phyloP scores from a whole-genome alignment of 23 tunicate genomes.

The Ciona savignyi region DNA sequence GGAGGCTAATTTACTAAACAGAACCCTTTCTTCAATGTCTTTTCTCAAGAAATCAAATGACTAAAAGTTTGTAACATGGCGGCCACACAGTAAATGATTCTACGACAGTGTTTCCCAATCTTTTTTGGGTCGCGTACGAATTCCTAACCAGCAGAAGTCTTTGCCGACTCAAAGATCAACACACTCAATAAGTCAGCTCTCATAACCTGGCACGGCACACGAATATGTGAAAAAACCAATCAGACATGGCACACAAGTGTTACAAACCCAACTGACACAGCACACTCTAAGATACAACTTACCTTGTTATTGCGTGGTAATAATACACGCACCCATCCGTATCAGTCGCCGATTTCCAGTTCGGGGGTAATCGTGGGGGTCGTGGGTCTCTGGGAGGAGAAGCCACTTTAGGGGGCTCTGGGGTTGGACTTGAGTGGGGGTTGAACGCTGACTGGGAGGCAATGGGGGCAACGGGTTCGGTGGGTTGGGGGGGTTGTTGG shows the following conservation, averaged over 20 bases:
- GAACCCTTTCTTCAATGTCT: too few species aligned
- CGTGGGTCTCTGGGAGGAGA: constrained; percentile 40
- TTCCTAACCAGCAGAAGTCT: too few species aligned
- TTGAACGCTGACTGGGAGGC: background rate
- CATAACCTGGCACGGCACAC: too few species aligned
- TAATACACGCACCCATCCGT: constrained; percentile 84
- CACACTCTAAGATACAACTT: too few species aligned
- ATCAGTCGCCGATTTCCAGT: constrained; percentile 85
- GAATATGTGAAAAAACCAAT: too few species aligned
- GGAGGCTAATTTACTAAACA: too few species aligned
- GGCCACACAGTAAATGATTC: too few species aligned
- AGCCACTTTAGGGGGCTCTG: background rate
- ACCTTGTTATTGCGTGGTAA: constrained; percentile 88
- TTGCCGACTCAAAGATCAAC: too few species aligned
- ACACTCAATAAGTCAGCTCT: background rate
- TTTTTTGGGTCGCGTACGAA: too few species aligned
- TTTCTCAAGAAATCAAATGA: too few species aligned
- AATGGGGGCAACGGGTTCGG: background rate
- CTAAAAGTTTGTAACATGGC: too few species aligned
- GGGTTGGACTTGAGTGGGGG: background rate
- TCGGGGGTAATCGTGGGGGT: constrained; percentile 61
- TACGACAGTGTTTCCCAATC: too few species aligned
- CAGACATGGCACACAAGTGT: background rate
- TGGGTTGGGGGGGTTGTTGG: background rate
- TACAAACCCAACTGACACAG: background rate